Evolutionary conservation across 2,888 invertebrate species (phyloP), one percentile per base, ranked within the genome.

Genomic region (Allacma fusca): DNA sequence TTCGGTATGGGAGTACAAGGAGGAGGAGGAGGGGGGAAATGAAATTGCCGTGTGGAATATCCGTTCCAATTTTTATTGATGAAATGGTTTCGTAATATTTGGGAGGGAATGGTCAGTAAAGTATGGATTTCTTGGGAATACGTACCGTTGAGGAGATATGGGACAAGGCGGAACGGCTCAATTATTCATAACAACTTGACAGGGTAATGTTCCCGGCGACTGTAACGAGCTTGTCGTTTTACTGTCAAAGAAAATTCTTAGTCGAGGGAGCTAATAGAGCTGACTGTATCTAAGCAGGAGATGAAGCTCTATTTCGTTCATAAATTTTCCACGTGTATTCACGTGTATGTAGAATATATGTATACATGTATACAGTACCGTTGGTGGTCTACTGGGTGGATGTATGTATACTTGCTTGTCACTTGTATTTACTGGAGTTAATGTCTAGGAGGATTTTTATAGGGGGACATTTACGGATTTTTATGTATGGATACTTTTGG

Each of bases 151-250:
- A 19, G 50, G 2, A 50, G 50, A n/a, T 50, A 50, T 50, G 50
- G 19, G 50, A 50, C 50, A 50, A 50, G 50, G 4, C 4, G 50
- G n/a, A 50, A 50, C n/a, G 16, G 50, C 50, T 50, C 50, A 50
- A 50, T 50, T 50, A 50, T 50, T 50, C 50, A 50, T 50, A 50
- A 50, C 50, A 50, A 50, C 50, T 50, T 50, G 50, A 50, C 50
- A 50, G 50, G 50, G 50, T 19, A 50, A 50, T 50, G 50, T 50
- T 50, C 50, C 50, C 4, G 1, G 50, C 16, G 19, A 50, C 7
- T 50, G 50, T 50, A 50, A 50, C 50, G 50, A 50, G 50, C 50
- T 50, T 50, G 50, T 50, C 50, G 50, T 16, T 50, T 50, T n/a
- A 50, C 50, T 16, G 50, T 50, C 50, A 50, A 50, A 16, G 50